Evolutionary conservation across 2,888 invertebrate genomes (phyloP), one percentile per base, ranked within the genome.

Genomic region (Eumacrocentrus americanus): DNA sequence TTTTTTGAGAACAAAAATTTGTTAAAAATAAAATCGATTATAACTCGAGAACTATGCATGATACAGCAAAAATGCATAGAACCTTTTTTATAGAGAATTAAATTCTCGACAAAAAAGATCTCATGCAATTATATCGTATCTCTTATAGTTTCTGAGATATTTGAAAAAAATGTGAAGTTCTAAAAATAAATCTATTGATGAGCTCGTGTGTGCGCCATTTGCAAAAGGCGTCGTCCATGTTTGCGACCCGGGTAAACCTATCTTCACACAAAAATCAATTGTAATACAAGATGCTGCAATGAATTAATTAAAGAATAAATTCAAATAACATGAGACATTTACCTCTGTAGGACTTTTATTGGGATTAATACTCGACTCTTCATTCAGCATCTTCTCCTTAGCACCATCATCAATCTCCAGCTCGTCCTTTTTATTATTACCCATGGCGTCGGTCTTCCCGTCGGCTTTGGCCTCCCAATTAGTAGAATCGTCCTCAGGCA

Each of bases 381-480:
- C 77, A 47, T 74, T 77, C 29, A 81, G 77, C 80, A 81, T 81
- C 12, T 73, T 74, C 18, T 80, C 79, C 12, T 76, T 69, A 0
- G 74, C 80, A 3, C 70, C 80, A 67, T 80, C 79, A 40, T 78
- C 77, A 59, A 69, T 54, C 3, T 59, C 59, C 11, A 20, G 38
- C 7, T 66, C 63, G 3, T 75, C 76, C 56, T 76, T 75, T 38
- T 73, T 70, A 52, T 80, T n/a, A n/a, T n/a, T n/a, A n/a, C n/a
- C n/a, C 80, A 80, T 76, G 14, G 54, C 55, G 6, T 61, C 29
- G 54, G 51, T 44, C n/a, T 48, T 46, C n/a, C 47, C 29, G 3
- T 56, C 59, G 6, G 48, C 52, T 42, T 50, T 63, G 5, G 22
- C 9, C n/a, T 22, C 14, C 42, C 20, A 22, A 44, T 44, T 40